Percentiles rank a stretch among this genome's conserved stretches.
phyloP scores from a whole-genome alignment of 2,113 vertebrate genomes.

The Hydrochoerus hydrochaeris region DNA sequence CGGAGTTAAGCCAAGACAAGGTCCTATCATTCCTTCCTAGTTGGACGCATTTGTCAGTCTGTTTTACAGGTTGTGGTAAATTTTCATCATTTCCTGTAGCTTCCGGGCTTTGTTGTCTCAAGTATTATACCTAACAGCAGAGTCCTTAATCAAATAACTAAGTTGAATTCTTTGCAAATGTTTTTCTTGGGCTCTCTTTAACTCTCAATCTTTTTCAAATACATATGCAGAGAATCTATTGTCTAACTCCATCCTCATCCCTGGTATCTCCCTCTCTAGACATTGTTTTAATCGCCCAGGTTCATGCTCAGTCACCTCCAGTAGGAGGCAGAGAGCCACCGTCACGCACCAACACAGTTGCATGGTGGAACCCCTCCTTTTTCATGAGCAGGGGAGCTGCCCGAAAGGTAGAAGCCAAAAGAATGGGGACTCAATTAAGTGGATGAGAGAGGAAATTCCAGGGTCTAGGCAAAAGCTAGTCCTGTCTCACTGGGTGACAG shows the following conservation, averaged over 20 bases:
- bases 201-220: background rate
- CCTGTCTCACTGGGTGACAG: background rate
- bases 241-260: background rate
- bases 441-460: too few species aligned
- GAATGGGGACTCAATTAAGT: background rate
- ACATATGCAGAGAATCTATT: background rate
- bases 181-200: background rate
- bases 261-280: background rate
- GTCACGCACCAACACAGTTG: rapidly evolving
- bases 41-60: background rate
- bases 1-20: background rate
- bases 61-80: background rate
- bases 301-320: background rate
- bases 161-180: background rate
- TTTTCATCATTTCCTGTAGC: background rate
- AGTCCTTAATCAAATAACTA: background rate
- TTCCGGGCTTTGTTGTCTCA: background rate
- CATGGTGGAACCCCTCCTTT: rapidly evolving
- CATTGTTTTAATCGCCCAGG: background rate
- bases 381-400: background rate
- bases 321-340: background rate
- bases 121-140: background rate
- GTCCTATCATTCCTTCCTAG: background rate
- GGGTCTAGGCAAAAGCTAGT: background rate
- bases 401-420: background rate